These are phyloP conservation scores for Trichomalopsis sarcophagae DNA, from an alignment of 1,140 invertebrate species.

Conservation along the genomic window DNA sequence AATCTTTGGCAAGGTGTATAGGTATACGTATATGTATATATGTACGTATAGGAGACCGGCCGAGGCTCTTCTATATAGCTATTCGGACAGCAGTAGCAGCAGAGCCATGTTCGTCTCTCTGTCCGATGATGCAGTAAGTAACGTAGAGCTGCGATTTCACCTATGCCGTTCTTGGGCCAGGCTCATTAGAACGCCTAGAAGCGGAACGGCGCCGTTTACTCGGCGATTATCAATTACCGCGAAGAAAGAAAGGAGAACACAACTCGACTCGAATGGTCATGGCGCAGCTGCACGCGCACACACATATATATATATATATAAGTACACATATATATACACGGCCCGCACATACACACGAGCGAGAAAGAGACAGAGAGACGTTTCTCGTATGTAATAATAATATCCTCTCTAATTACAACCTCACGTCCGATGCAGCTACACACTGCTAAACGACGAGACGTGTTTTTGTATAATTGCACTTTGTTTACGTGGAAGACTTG, in stretches of 20 bases:
- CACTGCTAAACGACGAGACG: not conserved
- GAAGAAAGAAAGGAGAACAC: slow-evolving; percentile 39
- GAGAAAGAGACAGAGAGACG: not conserved
- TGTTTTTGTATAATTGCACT: not conserved
- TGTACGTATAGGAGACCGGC: not conserved
- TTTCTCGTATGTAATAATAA: too few species aligned
- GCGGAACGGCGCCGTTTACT: not conserved
- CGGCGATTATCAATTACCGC: slow-evolving; percentile 37
- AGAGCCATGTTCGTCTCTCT: not conserved
- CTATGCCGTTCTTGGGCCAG: not conserved
- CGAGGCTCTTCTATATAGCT: not conserved
- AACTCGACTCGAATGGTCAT: slow-evolving; percentile 28
- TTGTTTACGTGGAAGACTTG: slow-evolving; percentile 3
- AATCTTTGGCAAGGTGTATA: slow-evolving; percentile 7
- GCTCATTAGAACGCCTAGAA: slow-evolving; percentile 18
- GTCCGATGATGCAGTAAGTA: not conserved
- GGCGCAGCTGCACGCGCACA: slow-evolving; percentile 40
- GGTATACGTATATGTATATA: not conserved
- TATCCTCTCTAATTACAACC: too few species aligned
- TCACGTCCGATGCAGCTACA: too few species aligned
- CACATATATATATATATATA: not conserved
- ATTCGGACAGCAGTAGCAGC: not conserved
- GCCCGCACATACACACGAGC: not conserved
- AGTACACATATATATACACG: not conserved
- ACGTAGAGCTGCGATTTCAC: slow-evolving; percentile 9